Evolutionary conservation across 2,113 vertebrate genomes (phyloP).

Genomic region (Cheilinus undulatus): DNA sequence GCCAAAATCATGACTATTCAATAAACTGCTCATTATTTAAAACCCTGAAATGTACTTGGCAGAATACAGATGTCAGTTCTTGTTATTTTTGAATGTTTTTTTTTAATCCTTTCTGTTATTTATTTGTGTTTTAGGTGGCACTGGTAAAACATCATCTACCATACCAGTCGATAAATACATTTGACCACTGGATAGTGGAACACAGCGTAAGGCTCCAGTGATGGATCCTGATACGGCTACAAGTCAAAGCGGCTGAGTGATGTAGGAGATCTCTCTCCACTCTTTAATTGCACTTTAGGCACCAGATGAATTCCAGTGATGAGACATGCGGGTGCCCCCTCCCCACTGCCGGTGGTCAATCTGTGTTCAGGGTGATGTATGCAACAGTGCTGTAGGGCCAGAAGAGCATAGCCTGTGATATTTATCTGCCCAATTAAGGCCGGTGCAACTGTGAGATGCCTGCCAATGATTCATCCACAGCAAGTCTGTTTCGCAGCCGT

Average conservation of each 20-base stretch:
- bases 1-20: constrained; percentile 78
- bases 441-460: constrained; percentile 60
- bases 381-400: constrained; percentile 60
- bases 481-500: constrained; percentile 56
- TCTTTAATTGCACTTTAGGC: constrained; percentile 66
- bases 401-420: constrained; percentile 70
- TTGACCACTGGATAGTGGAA: not conserved
- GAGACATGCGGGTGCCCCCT: constrained; percentile 45
- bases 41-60: constrained; percentile 47
- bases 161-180: no score
- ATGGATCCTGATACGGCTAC: constrained; percentile 2
- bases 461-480: constrained; percentile 60
- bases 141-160: no score
- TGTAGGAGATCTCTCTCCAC: constrained; percentile 53
- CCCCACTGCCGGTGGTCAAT: constrained; percentile 67
- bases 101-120: no score
- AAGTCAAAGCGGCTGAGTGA: constrained; percentile 34
- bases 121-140: no score
- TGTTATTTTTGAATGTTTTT: constrained; percentile 38
- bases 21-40: constrained; percentile 63
- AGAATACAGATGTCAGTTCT: constrained; percentile 61
- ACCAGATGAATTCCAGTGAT: constrained; percentile 57
- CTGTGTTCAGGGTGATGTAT: constrained; percentile 68
- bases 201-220: constrained; percentile 8
- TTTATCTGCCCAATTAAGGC: constrained; percentile 84